These are phyloP conservation scores for Tryphoninae sp. DNA, from an alignment of 2,888 invertebrate species.

Conservation along the genomic window DNA sequence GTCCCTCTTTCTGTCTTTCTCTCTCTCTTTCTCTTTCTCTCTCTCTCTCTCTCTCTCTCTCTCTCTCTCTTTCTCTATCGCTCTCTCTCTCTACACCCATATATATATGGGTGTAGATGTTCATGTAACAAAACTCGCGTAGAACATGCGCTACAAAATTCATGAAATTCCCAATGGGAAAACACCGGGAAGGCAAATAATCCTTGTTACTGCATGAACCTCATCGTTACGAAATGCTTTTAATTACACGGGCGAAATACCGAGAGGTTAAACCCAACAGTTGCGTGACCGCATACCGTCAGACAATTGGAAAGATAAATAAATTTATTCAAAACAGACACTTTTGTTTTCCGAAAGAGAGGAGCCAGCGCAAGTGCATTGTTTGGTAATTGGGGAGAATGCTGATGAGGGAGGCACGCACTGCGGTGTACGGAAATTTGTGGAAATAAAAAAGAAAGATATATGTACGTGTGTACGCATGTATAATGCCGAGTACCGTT, in stretches of 20 bases:
- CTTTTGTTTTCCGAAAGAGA: neutral
- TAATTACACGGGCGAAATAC: conserved; percentile 40
- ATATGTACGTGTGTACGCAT: no score
- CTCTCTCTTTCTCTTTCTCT: neutral
- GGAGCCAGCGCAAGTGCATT: neutral
- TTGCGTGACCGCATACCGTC: conserved; percentile 41
- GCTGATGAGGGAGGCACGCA: no score
- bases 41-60: conserved; percentile 1
- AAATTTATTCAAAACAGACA: conserved; percentile 52
- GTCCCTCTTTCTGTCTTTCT: neutral
- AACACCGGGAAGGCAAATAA: conserved; percentile 36
- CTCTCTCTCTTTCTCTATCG: neutral
- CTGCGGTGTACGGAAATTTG: no score
- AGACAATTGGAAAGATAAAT: conserved; percentile 40
- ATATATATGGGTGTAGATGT: neutral
- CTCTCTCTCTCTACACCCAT: neutral
- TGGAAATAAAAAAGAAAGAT: no score
- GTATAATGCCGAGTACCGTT: no score
- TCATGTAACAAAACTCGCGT: neutral
- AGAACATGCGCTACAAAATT: conserved; percentile 39
- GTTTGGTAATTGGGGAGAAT: conserved; percentile 26
- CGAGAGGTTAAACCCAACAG: conserved; percentile 2
- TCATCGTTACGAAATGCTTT: conserved; percentile 54
- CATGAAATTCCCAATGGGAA: conserved; percentile 53
- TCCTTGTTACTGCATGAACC: conserved; percentile 44